Base-by-base conservation (phyloP, 2,113 vertebrate genomes). In the Peucedramus taeniatus region DNA sequence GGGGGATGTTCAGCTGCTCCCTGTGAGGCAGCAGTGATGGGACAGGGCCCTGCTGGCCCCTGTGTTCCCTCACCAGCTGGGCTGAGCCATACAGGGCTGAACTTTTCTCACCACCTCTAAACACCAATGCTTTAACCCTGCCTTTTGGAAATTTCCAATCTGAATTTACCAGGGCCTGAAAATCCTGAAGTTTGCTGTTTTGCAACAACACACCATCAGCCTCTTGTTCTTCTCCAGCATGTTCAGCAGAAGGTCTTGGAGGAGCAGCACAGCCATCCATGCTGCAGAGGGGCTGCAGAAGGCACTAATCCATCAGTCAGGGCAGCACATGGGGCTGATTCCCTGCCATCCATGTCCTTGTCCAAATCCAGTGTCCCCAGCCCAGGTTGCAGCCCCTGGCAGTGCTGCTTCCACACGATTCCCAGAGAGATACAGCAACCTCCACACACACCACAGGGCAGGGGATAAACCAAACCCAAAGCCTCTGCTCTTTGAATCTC, bases 381-480 rank as follows among this genome's bases (percentile, higher is more conserved):
- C 47, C 53, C 64, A 13, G 28, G 71, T 42, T 86, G 76, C 47
- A 75, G 42, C 31, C 40, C 11, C 75, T 1, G 0, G 57, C 39
- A 70, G 8, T 16, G 26, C 39, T 65, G 19, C 75, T 57, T 61
- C 54, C 50, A 69, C 23, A 19, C 0, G 0, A 18, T 28, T 88
- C 31, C 82, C 42, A 33, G 33, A 0, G 4, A 0, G 1, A 59
- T 4, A 31, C 26, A 53, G 72, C n/a, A 61, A 35, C n/a, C 27
- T 74, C 75, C 2, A 0, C 1, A n/a, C 0, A 1, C 9, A n/a
- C 49, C 1, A 2, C 16, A 23, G 57, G n/a, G 63, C 59, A 69
- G 40, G 22, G 39, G 7, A 53, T 13, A 47, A 42, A 57, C 33
- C 39, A 83, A 81, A 54, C 33, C 13, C 33, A 84, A 54, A 66